Evolutionary conservation across 1,140 invertebrate genomes (phyloP).

Genomic region (Drosophila kurseongensis): DNA sequence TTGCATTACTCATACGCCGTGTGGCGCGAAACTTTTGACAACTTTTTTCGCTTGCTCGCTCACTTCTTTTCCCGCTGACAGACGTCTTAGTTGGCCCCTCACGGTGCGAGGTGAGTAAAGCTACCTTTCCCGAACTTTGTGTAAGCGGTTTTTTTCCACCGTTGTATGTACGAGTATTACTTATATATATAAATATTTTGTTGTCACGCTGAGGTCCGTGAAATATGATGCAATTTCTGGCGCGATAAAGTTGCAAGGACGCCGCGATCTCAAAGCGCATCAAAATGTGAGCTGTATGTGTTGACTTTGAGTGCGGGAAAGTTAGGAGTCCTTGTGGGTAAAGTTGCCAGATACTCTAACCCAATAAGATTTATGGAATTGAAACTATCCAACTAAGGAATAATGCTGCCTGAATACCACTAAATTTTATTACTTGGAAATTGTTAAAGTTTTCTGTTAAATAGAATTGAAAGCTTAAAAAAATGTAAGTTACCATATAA

Average conservation of each 20-base stretch:
- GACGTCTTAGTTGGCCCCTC: slow-evolving; percentile 46
- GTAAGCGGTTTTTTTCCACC: neutral
- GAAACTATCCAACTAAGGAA: too few species aligned
- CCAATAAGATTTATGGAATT: neutral
- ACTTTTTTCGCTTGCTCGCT: slow-evolving; percentile 27
- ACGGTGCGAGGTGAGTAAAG: slow-evolving; percentile 38
- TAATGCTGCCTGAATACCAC: too few species aligned
- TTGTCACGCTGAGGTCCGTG: slow-evolving; percentile 67
- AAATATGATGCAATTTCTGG: slow-evolving; percentile 82
- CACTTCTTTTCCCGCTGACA: slow-evolving; percentile 38
- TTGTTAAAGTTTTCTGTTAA: too few species aligned
- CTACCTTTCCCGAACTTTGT: slow-evolving; percentile 41
- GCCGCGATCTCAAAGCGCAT: slow-evolving; percentile 55
- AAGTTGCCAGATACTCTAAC: slow-evolving; percentile 27
- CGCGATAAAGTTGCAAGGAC: slow-evolving; percentile 78
- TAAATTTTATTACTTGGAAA: too few species aligned
- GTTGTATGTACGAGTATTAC: slow-evolving; percentile 17
- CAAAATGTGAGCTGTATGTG: slow-evolving; percentile 60
- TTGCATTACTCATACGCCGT: slow-evolving; percentile 72
- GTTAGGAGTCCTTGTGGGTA: slow-evolving; percentile 17
- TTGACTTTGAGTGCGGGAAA: slow-evolving; percentile 60
- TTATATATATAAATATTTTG: slow-evolving; percentile 47
- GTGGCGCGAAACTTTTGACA: slow-evolving; percentile 58
- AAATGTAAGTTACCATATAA: too few species aligned
- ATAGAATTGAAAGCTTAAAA: too few species aligned